Percentiles rank a stretch among this genome's conserved stretches.
Evolutionary conservation across 2,888 invertebrate species (phyloP).

Genomic region (Nomada hirtipes): DNA sequence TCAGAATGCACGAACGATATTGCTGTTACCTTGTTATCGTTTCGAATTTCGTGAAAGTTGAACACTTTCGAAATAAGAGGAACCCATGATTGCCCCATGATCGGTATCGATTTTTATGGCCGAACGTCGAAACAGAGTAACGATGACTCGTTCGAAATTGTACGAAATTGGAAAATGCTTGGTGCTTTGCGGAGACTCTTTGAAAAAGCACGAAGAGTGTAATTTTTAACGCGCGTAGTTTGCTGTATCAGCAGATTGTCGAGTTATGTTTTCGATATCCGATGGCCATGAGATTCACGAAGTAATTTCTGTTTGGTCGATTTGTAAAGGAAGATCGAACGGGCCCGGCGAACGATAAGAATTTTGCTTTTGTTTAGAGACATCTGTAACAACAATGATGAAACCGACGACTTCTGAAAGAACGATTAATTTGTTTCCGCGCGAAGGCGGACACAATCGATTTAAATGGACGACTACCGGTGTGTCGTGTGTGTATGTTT

Average conservation of each 20-base stretch:
- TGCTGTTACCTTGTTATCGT: not conserved
- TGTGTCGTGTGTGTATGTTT: not conserved
- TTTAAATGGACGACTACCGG: conserved; percentile 14
- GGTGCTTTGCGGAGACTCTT: not conserved
- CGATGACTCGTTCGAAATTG: not conserved
- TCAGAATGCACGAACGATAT: not conserved
- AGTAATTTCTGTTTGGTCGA: no score
- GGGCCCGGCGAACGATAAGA: no score
- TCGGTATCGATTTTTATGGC: not conserved
- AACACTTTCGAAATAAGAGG: conserved; percentile 1
- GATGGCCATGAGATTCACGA: no score
- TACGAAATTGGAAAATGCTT: not conserved
- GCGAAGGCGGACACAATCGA: conserved; percentile 6
- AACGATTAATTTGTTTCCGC: not conserved
- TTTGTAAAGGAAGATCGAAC: no score
- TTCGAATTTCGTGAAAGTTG: conserved; percentile 4
- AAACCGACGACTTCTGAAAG: not conserved
- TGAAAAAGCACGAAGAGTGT: no score
- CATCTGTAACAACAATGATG: no score
- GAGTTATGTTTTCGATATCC: no score
- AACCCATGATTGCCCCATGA: conserved; percentile 1
- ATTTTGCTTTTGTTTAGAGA: no score
- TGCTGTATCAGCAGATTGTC: no score
- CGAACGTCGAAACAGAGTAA: not conserved
- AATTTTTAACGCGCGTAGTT: no score